Base-by-base conservation (phyloP, 37 sponge, comb jelly and placozoan genomes). In the Theonella swinhoei region DNA sequence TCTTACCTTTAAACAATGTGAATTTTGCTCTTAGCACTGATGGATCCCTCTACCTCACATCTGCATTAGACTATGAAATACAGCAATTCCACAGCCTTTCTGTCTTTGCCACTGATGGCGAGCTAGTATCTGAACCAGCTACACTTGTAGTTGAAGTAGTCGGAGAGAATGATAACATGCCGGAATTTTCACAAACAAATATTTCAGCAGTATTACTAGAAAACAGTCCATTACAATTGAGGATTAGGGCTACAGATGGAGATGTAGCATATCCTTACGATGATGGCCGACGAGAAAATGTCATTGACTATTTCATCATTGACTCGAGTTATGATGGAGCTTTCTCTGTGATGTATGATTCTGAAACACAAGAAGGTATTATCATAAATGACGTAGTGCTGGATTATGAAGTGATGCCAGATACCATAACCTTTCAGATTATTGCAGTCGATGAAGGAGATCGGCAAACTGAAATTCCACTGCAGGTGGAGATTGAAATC, bases 91-190 rank as follows among this genome's bases (percentile, higher is more conserved):
- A 65, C 3, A 54, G 69, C 22, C 59, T 93, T 36, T 39, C 82
- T 24, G 75, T 89, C 1, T 64, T 87, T 40, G 94, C 94, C 1
- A 64, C 19, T 68, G 94, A 93, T 89, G 76, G 82, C 28, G 77
- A 76, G 11, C 64, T 79, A 9, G 17, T 68, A 19, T 82, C 89
- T 23, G 70, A 64, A 1, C 64, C 71, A 20, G 70, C 69, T 2
- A 60, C 22, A 14, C 23, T 88, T 25, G 25, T 22, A 4, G 28
- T 88, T 24, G 37, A 61, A 20, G 39, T 88, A 22, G 30, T 77
- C 41, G 80, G 80, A 64, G 38, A 61, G 4, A 88, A 88, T 36
- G 89, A 88, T 33, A 77, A 88, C 40, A 38, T 43, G 19, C 89
- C 89, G 4, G 83, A 81, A 66, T 90, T 90, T 72, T 30, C 29